Evolutionary conservation across 2,888 invertebrate species (phyloP).

Genomic region (Orthosia cruda): DNA sequence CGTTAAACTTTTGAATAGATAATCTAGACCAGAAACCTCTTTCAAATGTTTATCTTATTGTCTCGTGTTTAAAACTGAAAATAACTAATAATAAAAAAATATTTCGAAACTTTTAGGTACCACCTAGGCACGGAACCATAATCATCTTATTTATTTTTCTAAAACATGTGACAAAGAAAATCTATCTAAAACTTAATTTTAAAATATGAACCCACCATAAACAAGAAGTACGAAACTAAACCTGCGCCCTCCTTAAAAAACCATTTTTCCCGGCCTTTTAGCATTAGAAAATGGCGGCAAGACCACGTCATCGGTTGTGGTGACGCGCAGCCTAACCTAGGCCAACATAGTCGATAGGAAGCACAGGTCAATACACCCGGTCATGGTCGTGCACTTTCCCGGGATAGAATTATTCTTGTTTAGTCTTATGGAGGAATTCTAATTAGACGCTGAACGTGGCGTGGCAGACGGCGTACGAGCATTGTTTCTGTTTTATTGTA

Average conservation of each 20-base stretch:
- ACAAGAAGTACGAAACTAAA: constrained; percentile 7
- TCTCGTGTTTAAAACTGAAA: not conserved
- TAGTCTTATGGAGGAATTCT: constrained; percentile 84
- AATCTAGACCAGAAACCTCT: not conserved
- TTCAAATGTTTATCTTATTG: not conserved
- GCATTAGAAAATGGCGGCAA: constrained; percentile 75
- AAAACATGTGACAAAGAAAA: not conserved
- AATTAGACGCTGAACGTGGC: constrained; percentile 73
- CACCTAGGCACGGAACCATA: not conserved
- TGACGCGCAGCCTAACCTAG: constrained; percentile 88
- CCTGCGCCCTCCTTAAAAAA: constrained; percentile 3
- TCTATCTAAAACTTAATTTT: not conserved
- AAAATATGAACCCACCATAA: not conserved
- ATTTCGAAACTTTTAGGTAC: not conserved
- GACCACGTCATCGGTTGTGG: constrained; percentile 82
- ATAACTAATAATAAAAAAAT: constrained; percentile 10
- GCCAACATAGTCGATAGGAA: constrained; percentile 86
- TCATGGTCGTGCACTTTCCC: constrained; percentile 89
- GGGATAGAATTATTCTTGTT: constrained; percentile 85
- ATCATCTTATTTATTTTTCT: not conserved
- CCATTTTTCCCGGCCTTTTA: constrained; percentile 74
- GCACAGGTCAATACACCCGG: constrained; percentile 89
- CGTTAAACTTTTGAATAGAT: not conserved
- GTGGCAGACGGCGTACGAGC: constrained; percentile 55
- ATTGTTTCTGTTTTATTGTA: constrained; percentile 61